Base-by-base conservation (phyloP, 2,113 vertebrate species). In the Odobenus rosmarus region DNA sequence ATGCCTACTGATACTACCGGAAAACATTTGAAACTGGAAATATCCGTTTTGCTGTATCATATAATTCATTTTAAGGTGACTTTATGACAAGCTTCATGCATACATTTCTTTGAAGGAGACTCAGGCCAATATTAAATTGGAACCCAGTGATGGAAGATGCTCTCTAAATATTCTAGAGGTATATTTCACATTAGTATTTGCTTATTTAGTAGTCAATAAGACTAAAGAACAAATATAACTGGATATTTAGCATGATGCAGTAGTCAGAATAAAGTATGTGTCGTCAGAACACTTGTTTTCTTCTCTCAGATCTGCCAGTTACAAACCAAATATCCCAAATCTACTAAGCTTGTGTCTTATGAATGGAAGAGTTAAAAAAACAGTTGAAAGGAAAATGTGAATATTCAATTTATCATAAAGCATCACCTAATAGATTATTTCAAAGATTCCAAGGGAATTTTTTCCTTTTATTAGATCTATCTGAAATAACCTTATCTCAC, bases 381-480 rank as follows among this genome's bases (percentile, higher is more conserved):
- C 13, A 76, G 0, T n/a, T 80, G 7, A 49, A 46, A 92, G 8
- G 14, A 88, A 95, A 88, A 64, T 49, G 16, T 24, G 4, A 51
- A 82, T 92, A 69, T 77, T 86, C 14, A 74, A 9, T 69, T 89
- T 55, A 42, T 62, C 86, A 79, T n/a, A 51, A 95, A 76, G 21
- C 18, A 1, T 62, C 51, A 57, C 1, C 4, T 61, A n/a, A 28
- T 28, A 80, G 9, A 57, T 80, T 85, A 69, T 64, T 88, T 92
- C 8, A 92, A 28, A 55, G 15, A 71, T 57, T 7, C n/a, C 31
- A 81, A 82, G 11, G 14, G 16, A 69, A 80, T 24, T 57, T 81
- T 69, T 69, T 71, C 21, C 19, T 85, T 94, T 53, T 36, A 57
- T 79, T 46, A 82, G 14, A 46, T 16, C 5, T 46, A 11, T 28